Conservation (phyloP, 2,113 vertebrate species). For the Ceratotherium simum region DNA sequence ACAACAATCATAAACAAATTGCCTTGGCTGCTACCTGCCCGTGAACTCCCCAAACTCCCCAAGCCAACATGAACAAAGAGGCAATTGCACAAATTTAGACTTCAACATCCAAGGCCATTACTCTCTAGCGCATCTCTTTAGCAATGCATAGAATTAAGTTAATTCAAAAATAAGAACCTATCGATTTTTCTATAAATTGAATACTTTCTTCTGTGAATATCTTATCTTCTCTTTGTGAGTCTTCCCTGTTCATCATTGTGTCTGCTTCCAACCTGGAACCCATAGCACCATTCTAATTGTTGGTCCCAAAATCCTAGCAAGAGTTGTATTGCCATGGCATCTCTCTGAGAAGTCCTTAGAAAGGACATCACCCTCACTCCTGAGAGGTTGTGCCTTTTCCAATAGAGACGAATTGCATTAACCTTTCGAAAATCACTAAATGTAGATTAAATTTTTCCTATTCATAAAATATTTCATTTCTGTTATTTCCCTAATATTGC, state of each 20-base stretch:
- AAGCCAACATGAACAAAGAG: conserved; percentile 11
- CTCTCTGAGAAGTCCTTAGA: neutral
- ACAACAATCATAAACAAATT: neutral
- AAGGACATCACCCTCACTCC: neutral
- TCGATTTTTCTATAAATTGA: conserved; percentile 27
- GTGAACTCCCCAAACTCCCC: neutral
- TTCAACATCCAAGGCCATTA: conserved; percentile 5
- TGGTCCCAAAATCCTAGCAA: neutral
- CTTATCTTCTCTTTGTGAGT: neutral
- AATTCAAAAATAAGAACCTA: neutral
- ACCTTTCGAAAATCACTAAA: neutral
- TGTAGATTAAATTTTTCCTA: neutral
- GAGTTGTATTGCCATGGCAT: neutral
- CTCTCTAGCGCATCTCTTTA: neutral
- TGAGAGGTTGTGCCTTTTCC: neutral
- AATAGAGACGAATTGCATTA: neutral
- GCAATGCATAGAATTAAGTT: conserved; percentile 24
- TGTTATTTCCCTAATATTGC: neutral
- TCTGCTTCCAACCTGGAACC: neutral
- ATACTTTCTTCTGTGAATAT: neutral
- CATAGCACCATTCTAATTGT: neutral
- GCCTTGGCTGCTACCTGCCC: neutral
- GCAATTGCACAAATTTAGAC: neutral
- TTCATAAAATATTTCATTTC: conserved; percentile 34
- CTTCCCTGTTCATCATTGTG: neutral